Conservation (phyloP, 2,888 invertebrate genomes). For the Agapostemon virescens region DNA sequence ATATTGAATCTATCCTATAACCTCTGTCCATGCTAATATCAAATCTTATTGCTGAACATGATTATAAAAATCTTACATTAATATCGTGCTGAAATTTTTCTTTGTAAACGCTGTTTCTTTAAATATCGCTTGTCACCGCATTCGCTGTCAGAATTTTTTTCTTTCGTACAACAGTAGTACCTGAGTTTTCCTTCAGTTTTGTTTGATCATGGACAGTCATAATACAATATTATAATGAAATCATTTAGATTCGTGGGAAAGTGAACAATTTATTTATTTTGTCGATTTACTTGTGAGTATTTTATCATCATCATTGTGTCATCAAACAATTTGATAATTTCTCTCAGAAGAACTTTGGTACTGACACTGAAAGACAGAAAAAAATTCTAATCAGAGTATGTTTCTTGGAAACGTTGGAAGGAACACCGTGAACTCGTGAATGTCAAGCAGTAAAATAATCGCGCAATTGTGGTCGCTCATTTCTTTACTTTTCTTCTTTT, state of each 20-base stretch:
- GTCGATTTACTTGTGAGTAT: neutral
- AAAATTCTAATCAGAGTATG: slow-evolving; percentile 29
- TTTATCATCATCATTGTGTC: neutral
- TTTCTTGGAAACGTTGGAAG: slow-evolving; percentile 16
- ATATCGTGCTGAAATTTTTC: neutral
- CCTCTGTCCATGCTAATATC: neutral
- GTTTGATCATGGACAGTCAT: neutral
- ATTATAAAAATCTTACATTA: neutral
- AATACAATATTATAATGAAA: neutral
- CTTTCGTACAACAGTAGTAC: neutral
- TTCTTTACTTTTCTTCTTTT: slow-evolving; percentile 5
- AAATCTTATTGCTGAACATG: neutral
- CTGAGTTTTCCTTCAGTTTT: slow-evolving; percentile 18
- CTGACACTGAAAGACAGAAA: neutral
- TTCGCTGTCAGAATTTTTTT: slow-evolving; percentile 28
- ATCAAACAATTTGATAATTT: neutral
- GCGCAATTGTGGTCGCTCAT: slow-evolving; percentile 18
- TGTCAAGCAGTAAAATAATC: slow-evolving; percentile 44
- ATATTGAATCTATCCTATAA: neutral
- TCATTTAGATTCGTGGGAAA: neutral
- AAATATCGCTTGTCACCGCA: slow-evolving; percentile 27
- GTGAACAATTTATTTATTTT: slow-evolving; percentile 28
- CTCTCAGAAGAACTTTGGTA: slow-evolving; percentile 22
- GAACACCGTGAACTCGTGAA: slow-evolving; percentile 23
- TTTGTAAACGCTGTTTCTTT: slow-evolving; percentile 24